These are phyloP conservation scores for Aphrophora alni DNA, from an alignment of 2,888 invertebrate genomes.

Conservation along the genomic window DNA sequence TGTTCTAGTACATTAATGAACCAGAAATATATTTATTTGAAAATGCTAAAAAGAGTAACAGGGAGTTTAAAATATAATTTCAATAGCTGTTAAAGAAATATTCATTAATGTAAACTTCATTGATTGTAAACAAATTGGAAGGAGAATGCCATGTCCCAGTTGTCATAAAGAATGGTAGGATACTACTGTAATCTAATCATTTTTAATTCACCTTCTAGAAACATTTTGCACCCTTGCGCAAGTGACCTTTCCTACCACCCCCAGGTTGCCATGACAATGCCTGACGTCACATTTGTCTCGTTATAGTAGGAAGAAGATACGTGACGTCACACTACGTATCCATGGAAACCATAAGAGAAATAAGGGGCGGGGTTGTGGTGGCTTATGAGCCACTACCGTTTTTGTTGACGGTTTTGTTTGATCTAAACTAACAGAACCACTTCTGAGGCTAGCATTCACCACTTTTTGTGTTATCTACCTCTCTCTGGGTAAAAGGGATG, in stretches of 20 bases:
- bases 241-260: slow-evolving; percentile 30
- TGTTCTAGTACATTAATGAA: no score
- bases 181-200: not conserved
- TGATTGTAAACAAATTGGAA: not conserved
- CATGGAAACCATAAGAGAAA: not conserved
- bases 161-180: not conserved
- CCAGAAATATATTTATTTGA: no score
- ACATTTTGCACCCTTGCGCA: not conserved
- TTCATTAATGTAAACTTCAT: no score
- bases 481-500: not conserved
- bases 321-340: slow-evolving; percentile 2
- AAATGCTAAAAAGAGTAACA: no score
- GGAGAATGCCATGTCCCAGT: not conserved
- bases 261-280: slow-evolving; percentile 26
- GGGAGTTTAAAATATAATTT: no score
- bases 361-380: not conserved
- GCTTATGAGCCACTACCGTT: not conserved
- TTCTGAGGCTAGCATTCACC: not conserved
- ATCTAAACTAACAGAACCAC: not conserved
- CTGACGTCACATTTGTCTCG: slow-evolving; percentile 29
- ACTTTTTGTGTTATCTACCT: not conserved
- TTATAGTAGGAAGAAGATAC: slow-evolving; percentile 2
- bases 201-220: not conserved
- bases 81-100: no score
- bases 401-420: slow-evolving; percentile 2